phyloP scores from a whole-genome alignment of 2,113 vertebrate genomes.

The Balaeniceps rex region DNA sequence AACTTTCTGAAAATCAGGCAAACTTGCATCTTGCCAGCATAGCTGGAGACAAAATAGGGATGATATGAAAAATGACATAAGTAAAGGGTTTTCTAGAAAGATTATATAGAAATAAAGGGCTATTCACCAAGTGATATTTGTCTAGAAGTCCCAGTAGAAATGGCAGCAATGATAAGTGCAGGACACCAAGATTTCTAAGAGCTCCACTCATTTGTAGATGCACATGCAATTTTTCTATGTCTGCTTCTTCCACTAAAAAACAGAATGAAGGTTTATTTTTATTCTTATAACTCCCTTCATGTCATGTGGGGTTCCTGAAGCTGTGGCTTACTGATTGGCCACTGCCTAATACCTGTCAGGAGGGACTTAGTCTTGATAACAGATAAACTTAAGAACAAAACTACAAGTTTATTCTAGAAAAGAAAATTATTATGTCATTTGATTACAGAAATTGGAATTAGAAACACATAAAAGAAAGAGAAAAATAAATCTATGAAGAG shows the following conservation, averaged over 20 bases:
- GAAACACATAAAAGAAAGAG: background rate
- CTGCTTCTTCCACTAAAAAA: background rate
- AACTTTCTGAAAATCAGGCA: background rate
- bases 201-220: background rate
- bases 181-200: background rate
- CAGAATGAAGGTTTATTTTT: background rate
- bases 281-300: background rate
- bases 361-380: background rate
- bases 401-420: background rate
- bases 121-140: background rate
- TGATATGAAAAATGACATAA: background rate
- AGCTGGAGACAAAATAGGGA: background rate
- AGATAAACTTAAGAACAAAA: background rate
- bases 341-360: background rate
- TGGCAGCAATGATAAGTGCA: background rate
- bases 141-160: background rate
- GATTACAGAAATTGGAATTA: background rate
- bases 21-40: background rate
- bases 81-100: background rate
- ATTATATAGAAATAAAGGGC: background rate
- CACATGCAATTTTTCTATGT: background rate
- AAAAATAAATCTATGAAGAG: background rate
- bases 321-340: background rate
- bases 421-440: background rate
- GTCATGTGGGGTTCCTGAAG: background rate